These are phyloP conservation scores for Smithornis capensis DNA, from an alignment of 2,113 vertebrate species.

Conservation along the genomic window DNA sequence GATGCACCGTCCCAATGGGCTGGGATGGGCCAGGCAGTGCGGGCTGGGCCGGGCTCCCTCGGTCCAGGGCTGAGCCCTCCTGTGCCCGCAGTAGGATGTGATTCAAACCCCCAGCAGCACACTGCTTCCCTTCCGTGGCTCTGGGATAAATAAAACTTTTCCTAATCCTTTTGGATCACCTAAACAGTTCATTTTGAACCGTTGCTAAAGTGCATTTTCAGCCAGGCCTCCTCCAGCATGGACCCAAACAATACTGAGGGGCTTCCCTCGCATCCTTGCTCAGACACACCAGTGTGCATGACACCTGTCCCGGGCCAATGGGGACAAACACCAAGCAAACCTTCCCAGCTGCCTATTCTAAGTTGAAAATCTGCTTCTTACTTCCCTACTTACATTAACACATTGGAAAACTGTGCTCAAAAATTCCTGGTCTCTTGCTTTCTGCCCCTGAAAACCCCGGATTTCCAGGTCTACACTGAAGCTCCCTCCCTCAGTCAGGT, in stretches of 20 bases:
- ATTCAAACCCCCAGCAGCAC: fast-evolving
- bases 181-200: not conserved
- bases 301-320: not conserved
- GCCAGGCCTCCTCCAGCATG: not conserved
- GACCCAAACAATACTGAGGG: too few relatives aligned
- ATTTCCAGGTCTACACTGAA: not conserved
- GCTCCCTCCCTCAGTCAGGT: fast-evolving
- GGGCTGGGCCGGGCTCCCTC: not conserved
- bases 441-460: fast-evolving
- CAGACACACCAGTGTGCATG: fast-evolving
- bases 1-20: not conserved
- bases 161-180: not conserved
- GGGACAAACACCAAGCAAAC: not conserved
- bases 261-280: not conserved
- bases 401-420: not conserved
- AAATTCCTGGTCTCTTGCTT: not conserved
- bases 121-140: not conserved
- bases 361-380: not conserved
- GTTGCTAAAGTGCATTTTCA: not conserved
- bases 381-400: not conserved
- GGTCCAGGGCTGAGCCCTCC: too few relatives aligned
- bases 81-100: fast-evolving
- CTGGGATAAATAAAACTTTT: not conserved
- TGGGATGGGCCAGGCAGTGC: not conserved
- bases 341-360: fast-evolving